Conservation (phyloP, 2,888 invertebrate genomes). For the Xylota segnis region DNA sequence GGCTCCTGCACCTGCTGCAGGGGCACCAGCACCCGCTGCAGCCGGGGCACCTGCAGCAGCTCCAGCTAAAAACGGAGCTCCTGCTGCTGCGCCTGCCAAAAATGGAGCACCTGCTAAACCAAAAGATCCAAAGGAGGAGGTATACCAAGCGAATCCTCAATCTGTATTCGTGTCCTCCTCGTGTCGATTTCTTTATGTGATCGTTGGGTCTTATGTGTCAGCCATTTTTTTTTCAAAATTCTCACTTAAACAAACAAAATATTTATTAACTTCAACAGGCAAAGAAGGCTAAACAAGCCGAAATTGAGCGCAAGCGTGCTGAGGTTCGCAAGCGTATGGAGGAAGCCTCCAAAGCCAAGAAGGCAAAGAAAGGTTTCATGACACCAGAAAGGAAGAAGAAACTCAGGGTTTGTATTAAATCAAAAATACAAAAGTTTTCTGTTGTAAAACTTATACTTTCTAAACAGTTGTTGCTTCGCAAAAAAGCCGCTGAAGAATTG, state of each 20-base stretch:
- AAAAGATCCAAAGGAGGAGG: constrained; percentile 83
- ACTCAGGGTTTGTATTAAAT: constrained; percentile 92
- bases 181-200: constrained; percentile 62
- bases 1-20: constrained; percentile 44
- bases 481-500: constrained; percentile 99
- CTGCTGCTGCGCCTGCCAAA: constrained; percentile 76
- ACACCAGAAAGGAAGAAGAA: constrained; percentile 99
- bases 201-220: constrained; percentile 44
- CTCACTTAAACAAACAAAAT: constrained; percentile 10
- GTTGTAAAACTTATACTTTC: not conserved
- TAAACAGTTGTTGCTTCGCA: constrained; percentile 97
- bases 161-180: constrained; percentile 60
- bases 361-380: constrained; percentile 99
- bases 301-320: constrained; percentile 99
- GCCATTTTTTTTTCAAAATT: not conserved
- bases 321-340: constrained; percentile 99
- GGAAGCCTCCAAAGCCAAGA: constrained; percentile 99
- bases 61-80: constrained; percentile 77
- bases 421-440: not conserved
- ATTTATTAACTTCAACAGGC: constrained; percentile 86
- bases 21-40: constrained; percentile 67
- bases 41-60: constrained; percentile 72
- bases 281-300: constrained; percentile 98
- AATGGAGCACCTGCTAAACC: constrained; percentile 80
- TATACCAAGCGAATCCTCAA: constrained; percentile 76